Conservation (phyloP, 2,113 vertebrate genomes). For the Brachypteracias leptosomus region DNA sequence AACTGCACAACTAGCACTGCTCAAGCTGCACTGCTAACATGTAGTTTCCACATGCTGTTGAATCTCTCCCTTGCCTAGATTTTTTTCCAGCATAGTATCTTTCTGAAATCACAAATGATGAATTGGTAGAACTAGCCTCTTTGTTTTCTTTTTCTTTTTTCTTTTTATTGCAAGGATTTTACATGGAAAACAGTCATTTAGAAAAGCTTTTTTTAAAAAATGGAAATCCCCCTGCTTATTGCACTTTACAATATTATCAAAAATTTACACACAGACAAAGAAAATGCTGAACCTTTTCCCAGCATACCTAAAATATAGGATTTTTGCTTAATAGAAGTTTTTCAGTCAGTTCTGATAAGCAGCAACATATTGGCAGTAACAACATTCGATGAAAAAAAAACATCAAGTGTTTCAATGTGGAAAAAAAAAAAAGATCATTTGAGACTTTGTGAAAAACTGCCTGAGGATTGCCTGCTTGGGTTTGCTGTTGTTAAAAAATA, state of each 20-base stretch:
- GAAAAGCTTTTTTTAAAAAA: neutral
- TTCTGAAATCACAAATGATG: neutral
- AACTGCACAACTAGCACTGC: neutral
- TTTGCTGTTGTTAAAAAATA: neutral
- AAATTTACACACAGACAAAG: neutral
- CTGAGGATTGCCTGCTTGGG: neutral
- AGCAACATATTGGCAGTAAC: neutral
- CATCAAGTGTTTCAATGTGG: neutral
- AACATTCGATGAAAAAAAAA: neutral
- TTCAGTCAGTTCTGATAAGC: neutral
- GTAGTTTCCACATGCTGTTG: neutral
- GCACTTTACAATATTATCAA: accelerated
- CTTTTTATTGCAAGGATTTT: neutral
- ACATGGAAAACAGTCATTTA: neutral
- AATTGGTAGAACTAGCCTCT: neutral
- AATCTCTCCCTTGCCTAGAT: neutral
- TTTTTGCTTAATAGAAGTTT: neutral
- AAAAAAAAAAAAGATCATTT: neutral
- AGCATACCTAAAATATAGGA: neutral
- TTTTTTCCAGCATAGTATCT: neutral
- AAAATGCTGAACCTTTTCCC: neutral
- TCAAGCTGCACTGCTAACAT: neutral
- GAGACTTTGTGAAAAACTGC: neutral
- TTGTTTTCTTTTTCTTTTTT: neutral
- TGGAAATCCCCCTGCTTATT: neutral